phyloP scores from a whole-genome alignment of 2,888 invertebrate genomes.

The Cantharis nigra region DNA sequence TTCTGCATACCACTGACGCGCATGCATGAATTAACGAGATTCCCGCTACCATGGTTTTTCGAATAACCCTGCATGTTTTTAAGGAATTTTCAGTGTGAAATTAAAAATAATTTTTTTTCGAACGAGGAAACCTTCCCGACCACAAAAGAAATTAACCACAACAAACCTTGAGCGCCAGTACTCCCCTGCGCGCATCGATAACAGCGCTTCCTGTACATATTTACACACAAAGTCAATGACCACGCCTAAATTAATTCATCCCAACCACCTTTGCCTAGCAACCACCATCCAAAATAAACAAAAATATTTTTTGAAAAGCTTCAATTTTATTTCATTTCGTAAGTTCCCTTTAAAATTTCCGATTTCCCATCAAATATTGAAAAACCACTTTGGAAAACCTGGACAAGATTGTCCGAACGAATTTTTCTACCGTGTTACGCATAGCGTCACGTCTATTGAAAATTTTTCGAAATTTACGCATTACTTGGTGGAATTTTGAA shows the following conservation, averaged over 20 bases:
- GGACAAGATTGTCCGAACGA: background rate
- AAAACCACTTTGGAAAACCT: background rate
- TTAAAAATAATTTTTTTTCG: no score
- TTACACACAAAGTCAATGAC: background rate
- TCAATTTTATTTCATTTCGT: background rate
- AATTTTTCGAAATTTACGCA: conserved; percentile 1
- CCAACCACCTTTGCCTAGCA: background rate
- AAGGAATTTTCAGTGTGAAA: no score
- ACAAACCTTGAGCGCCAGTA: background rate
- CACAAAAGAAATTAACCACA: background rate
- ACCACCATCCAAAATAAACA: background rate
- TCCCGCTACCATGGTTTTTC: no score
- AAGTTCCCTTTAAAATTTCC: background rate
- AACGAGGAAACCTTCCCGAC: no score
- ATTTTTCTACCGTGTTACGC: conserved; percentile 48
- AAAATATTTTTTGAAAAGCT: background rate
- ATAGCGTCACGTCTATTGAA: conserved; percentile 34
- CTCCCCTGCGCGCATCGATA: background rate
- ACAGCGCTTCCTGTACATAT: background rate
- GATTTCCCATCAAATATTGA: background rate
- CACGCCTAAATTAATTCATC: background rate
- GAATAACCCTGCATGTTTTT: no score
- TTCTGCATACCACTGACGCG: no score
- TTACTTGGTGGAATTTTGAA: background rate
- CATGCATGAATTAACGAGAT: no score